Evolutionary conservation across 2,797 vertebrate species (phyloP), one percentile per base, ranked within the genome.

Genomic region (Lycodopsis pacificus): DNA sequence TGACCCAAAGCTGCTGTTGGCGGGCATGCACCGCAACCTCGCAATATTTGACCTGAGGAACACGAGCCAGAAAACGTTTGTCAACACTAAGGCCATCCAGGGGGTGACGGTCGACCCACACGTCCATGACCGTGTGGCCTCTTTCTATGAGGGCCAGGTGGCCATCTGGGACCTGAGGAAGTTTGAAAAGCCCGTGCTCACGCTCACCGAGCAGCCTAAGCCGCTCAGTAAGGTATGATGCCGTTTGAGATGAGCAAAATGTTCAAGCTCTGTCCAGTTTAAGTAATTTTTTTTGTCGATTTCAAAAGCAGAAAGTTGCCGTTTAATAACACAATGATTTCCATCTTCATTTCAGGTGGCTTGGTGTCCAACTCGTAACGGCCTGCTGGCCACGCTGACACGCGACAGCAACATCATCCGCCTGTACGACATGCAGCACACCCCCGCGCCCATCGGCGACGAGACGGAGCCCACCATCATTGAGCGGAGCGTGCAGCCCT

Each of bases 391-490:
- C 54, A 99, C 98, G 2, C 91, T 99, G 84, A 99, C 97, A 0
- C 96, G 97, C 13, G 98, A 99, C 92, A 98, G 97, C 90, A 98
- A 98, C 85, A 96, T 99, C 57, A 97, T 99, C 87, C 96, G 97
- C 13, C 94, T 99, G 5, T 99, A 99, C 54, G 98, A 99, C 94
- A 99, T 99, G 98, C 98, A 99, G 73, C 98, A 99, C 84, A 96
- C 98, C 0, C 98, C 98, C 5, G 97, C 97, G 0, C 98, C 98
- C 48, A 97, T 99, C 49, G 98, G 97, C 0, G 98, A 99, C 38
- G 98, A 99, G 95, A 98, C 97, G 0, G 98, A 99, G 91, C 98
- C 98, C 22, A 99, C 97, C 49, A 98, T 99, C 90, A 99, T 99
- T n/a, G 98, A 99, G 89, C 96, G 98, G 19, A 97, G 97, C 9